Evolutionary conservation across 2,797 vertebrate species (phyloP), one percentile per base, ranked within the genome.

Genomic region (Neosilurus hyrtlii): DNA sequence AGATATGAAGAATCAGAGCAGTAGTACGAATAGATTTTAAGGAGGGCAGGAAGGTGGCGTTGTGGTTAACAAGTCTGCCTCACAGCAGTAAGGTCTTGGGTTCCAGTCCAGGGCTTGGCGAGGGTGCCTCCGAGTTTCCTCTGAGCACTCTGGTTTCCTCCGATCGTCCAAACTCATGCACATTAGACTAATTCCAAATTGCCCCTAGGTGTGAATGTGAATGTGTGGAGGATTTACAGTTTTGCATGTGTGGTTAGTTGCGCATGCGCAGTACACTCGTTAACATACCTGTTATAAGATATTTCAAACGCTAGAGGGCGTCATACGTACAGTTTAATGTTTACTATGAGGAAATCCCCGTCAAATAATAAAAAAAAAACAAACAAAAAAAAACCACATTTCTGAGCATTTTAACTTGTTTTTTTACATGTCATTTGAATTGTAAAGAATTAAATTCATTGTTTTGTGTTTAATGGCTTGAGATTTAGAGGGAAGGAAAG

Each of bases 221-320:
- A 8, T 43, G 43, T 43, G 3, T 43, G 43, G 43, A 43, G 43
- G 43, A 43, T 43, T 43, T 43, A 4, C 43, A 61, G 30, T 30
- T 30, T 1, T 30, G 30, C 6, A 5, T 3, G 9, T 54, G 71
- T 59, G 16, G 9, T 62, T 72, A 63, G 52, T 9, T 18, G 35
- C 67, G 68, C 68, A 82, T 63, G 80, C 71, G 71, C 71, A 57
- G 65, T 35, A 37, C 65, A 18, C 9, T 4, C 4, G 26, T 1
- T 14, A 18, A 52, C 10, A 10, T 10, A 59, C 14, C 12, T 49
- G 52, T 49, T 37, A 20, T 67, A 24, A 20, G 26, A 59, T 30
- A 0, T 66, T n/a, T 43, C 24, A 20, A 35, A 37, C 72, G 30
- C 72, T 76, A 82, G 62, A 76, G 52, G 72, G 72, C 72, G 62